Conservation (phyloP, 2,888 invertebrate species). For the Drosophila koepferae region DNA sequence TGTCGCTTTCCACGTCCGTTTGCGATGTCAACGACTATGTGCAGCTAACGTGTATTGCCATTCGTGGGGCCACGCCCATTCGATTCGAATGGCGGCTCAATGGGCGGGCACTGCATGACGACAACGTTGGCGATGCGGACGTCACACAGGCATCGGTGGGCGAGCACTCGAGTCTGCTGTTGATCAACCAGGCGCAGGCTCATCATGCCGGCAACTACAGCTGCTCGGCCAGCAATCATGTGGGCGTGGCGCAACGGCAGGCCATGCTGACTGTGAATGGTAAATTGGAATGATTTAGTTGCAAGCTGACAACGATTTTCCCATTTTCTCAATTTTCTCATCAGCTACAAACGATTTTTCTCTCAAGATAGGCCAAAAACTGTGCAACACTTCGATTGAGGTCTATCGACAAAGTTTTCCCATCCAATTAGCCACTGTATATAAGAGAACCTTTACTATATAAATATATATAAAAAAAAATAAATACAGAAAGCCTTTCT, state of each 20-base stretch:
- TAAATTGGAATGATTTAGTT: constrained; percentile 74
- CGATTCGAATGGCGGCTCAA: constrained; percentile 87
- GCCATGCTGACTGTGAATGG: constrained; percentile 87
- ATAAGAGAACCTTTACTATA: constrained; percentile 17
- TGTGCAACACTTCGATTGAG: constrained; percentile 45
- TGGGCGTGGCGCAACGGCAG: constrained; percentile 86
- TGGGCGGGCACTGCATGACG: constrained; percentile 58
- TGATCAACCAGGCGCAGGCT: constrained; percentile 87
- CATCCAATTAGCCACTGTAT: constrained; percentile 29
- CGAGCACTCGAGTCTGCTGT: constrained; percentile 86
- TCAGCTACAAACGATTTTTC: constrained; percentile 43
- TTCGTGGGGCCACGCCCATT: constrained; percentile 89
- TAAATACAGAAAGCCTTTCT: neutral
- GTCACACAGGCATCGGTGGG: constrained; percentile 83
- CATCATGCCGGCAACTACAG: constrained; percentile 88
- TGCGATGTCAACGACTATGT: constrained; percentile 89
- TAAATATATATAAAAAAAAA: neutral
- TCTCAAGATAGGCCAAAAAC: constrained; percentile 50
- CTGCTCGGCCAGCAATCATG: constrained; percentile 87
- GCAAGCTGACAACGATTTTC: neutral
- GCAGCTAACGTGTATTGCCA: constrained; percentile 93
- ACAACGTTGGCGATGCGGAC: constrained; percentile 59
- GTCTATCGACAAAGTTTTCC: constrained; percentile 38
- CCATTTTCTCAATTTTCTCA: constrained; percentile 22
- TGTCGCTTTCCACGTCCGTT: constrained; percentile 82